Evolutionary conservation across 2,113 vertebrate genomes (phyloP), one percentile per base, ranked within the genome.

Genomic region (Steatornis caripensis): DNA sequence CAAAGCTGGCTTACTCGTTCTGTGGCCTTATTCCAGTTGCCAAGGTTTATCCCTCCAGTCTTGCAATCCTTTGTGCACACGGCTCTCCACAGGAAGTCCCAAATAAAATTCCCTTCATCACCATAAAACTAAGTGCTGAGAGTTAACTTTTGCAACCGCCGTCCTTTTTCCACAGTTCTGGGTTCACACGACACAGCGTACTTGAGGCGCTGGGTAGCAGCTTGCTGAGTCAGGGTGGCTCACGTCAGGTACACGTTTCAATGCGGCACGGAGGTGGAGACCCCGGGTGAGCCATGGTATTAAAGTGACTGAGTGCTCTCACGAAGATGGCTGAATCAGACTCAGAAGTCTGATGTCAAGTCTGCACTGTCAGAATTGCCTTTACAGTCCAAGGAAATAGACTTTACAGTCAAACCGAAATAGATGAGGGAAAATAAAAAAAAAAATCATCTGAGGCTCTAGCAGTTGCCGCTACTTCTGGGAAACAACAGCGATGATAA

Each of bases 31-130:
- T 74, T 97, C 89, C 92, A 94, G 76, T 30, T 70, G 89, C 89
- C 72, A 36, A 65, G 94, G 80, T 95, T 93, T 90, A 95, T 93
- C 80, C 93, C 86, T 53, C 58, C 41, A 34, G 79, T 8, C 90
- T 74, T 13, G 1, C 86, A 94, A 60, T 48, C 91, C 77, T 89
- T 82, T 64, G 43, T 51, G 89, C 87, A 48, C 77, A n/a, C 37
- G 70, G 69, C 51, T 90, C 85, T 93, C 49, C 8, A 0, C 8
- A 76, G 77, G 68, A 74, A 93, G 53, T 10, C 83, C 58, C 13
- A 6, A 43, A 87, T 26, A 58, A 92, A 89, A 93, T 64, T 39
- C 84, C n/a, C 61, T 62, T 34, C 55, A 24, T 36, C 37, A 1
- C n/a, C 7, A 8, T 30, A 53, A 66, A 84, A 11, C 29, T 13